Conservation (phyloP, 2,113 vertebrate species). For the Platanista minor region DNA sequence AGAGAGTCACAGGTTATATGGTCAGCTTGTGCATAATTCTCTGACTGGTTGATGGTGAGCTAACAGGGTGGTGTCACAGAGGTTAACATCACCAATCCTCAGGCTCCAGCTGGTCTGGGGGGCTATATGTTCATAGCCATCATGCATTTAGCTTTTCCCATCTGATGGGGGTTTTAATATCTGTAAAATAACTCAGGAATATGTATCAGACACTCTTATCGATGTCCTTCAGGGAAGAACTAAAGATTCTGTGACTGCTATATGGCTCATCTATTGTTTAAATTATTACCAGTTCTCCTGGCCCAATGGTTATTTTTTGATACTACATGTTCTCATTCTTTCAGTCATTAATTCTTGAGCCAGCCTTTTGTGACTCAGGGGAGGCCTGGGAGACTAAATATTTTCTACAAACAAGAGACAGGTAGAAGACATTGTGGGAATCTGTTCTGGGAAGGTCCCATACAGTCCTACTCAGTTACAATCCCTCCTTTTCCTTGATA, state of each 20-base stretch:
- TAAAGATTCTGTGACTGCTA: not conserved
- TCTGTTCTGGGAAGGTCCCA: not conserved
- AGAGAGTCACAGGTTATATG: not conserved
- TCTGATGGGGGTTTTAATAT: not conserved
- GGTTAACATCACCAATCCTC: too few species aligned
- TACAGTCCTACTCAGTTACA: not conserved
- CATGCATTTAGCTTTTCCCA: not conserved
- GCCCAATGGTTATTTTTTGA: not conserved
- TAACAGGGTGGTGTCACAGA: not conserved
- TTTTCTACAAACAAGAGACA: not conserved
- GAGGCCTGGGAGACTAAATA: not conserved
- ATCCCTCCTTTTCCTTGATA: not conserved
- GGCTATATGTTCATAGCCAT: not conserved
- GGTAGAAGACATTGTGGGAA: not conserved
- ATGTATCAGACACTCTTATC: not conserved
- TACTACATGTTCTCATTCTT: not conserved
- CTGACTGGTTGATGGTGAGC: not conserved
- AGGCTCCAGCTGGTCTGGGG: not conserved
- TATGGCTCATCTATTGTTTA: not conserved
- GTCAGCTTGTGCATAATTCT: not conserved
- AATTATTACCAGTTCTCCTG: not conserved
- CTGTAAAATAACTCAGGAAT: not conserved
- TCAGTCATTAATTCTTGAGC: not conserved
- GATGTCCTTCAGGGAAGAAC: not conserved
- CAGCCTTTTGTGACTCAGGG: not conserved